Base-by-base conservation (phyloP, 2,113 vertebrate species). In the Pholis gunnellus region DNA sequence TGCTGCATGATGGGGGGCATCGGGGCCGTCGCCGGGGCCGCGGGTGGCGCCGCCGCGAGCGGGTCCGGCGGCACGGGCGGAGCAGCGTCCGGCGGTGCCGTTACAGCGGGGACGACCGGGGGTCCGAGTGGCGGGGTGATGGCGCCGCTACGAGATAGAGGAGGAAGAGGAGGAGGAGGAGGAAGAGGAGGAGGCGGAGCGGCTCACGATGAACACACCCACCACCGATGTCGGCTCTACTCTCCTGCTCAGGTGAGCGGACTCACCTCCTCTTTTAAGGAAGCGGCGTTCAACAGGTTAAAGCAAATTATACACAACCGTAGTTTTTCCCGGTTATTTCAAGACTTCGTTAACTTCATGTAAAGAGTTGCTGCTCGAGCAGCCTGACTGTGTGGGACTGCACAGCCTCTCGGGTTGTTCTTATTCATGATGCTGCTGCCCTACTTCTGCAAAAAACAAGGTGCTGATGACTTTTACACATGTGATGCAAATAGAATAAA, bases 161-260 rank as follows among this genome's bases (percentile, higher is more conserved):
- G 75, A 54, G 72, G 71, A 17, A 82, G 44, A 15, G 85, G 72
- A 29, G 83, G 73, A 10, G 83, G 46, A 10, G 82, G 66, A 54
- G 82, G 75, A 54, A 66, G 71, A 17, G 82, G 44, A 15, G 85
- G 46, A 10, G 84, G 72, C 1, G 10, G 59, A 1, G 40, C 20
- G 10, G 48, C 70, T 81, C 87, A 88, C 20, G 92, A 94, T 11
- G 87, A 81, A 42, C 91, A 92, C 38, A 20, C 70, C 0, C 88
- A 87, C n/a, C 89, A 87, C 61, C 96, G 95, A 90, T 91, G 95
- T 86, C 95, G 94, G 27, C 96, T 96, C 77, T 97, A 96, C 92
- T 99, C 97, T 68, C 97, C 97, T 34, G 97, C 97, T 75, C 97
- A 98, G 97, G 98, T 99, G 82, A 90, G 95, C 36, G 17, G 25